phyloP scores from a whole-genome alignment of 2,797 vertebrate genomes.

The Micropoecilia bifurca region DNA sequence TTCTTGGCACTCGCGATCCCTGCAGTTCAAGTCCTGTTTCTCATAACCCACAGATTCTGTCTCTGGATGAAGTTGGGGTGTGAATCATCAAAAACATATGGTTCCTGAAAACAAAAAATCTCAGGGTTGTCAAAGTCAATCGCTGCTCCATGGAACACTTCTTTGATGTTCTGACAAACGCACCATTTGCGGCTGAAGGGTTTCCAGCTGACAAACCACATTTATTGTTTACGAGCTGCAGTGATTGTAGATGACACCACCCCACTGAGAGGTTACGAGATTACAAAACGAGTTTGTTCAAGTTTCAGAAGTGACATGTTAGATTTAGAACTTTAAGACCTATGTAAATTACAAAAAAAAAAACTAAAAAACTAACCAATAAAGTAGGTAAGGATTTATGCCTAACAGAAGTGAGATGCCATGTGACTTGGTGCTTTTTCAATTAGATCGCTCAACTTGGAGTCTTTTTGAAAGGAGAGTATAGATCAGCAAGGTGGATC shows the following conservation, averaged over 20 bases:
- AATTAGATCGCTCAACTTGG: neutral
- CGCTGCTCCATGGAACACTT: neutral
- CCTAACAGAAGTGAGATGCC: neutral
- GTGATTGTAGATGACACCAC: neutral
- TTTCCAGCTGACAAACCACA: neutral
- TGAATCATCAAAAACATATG: neutral
- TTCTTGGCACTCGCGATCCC: neutral
- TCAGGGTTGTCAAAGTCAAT: conserved; percentile 7
- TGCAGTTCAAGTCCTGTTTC: neutral
- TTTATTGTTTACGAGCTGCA: conserved; percentile 11
- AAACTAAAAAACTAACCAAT: neutral
- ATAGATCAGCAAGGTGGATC: neutral
- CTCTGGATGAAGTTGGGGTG: neutral
- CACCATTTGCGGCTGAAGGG: neutral
- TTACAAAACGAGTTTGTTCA: neutral
- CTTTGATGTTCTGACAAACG: neutral
- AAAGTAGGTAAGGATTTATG: neutral
- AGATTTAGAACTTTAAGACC: neutral
- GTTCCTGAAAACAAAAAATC: conserved; percentile 13
- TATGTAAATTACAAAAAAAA: neutral
- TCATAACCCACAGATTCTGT: neutral
- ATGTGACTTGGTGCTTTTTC: neutral
- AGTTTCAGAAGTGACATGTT: neutral
- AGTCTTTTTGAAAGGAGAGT: neutral
- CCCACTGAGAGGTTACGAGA: neutral